Evolutionary conservation across 2,113 vertebrate genomes (phyloP).

Genomic region (Lophochroa leadbeateri): DNA sequence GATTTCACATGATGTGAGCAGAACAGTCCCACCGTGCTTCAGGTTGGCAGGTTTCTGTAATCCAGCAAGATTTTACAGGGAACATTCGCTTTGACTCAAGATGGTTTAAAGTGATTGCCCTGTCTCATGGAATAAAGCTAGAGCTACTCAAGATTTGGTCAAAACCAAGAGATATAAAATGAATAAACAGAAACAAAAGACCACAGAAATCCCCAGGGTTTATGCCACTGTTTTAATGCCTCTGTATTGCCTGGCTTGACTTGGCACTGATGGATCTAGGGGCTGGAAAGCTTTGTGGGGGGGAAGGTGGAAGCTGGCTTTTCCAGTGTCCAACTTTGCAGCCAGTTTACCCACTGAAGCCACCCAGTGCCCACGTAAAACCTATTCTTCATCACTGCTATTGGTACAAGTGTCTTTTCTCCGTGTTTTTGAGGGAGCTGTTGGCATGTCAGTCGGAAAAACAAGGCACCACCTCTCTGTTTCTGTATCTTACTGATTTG

Average conservation of each 20-base stretch:
- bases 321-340: accelerated
- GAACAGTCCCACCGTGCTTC: not conserved
- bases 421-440: not conserved
- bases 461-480: not conserved
- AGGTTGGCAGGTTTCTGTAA: not conserved
- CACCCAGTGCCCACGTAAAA: not conserved
- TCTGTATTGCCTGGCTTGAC: not conserved
- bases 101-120: not conserved
- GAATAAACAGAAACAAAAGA: not conserved
- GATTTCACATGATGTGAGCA: not conserved
- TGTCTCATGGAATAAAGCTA: not conserved
- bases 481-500: too few species aligned
- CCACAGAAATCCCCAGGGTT: not conserved
- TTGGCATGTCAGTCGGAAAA: too few species aligned
- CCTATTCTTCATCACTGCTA: too few species aligned
- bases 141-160: too few species aligned
- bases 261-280: not conserved
- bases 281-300: not conserved
- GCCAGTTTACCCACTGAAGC: not conserved
- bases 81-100: not conserved
- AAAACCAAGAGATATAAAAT: not conserved
- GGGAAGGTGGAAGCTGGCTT: not conserved
- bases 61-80: not conserved
- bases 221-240: not conserved
- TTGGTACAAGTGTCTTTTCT: not conserved